Evolutionary conservation across 2,888 invertebrate genomes (phyloP), one percentile per base, ranked within the genome.

Genomic region (Oasisia sp.): DNA sequence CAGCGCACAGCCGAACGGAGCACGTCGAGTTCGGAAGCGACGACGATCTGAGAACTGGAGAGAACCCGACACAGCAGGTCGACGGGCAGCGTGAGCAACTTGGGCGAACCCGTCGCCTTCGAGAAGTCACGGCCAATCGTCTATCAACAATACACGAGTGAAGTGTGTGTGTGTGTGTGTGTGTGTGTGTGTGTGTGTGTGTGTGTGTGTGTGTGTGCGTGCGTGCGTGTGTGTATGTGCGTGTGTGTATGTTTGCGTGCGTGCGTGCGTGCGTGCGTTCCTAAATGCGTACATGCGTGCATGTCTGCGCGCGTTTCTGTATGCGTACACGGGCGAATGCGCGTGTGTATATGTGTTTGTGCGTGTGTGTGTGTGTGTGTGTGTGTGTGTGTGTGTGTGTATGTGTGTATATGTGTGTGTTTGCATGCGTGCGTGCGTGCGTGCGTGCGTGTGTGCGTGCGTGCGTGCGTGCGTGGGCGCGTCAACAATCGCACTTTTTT

Each of bases 21-120:
- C 27, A 74, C 74, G 27, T 74, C 74, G 74, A 74, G 74, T 19
- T 74, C 74, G 7, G n/a, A 74, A 27, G 74, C 74, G n/a, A 74
- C 74, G n/a, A 74, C 74, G 5, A 74, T 19, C 74, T 74, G 74
- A 27, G 74, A 74, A n/a, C 74, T 74, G 74, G 74, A 74, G 3
- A 74, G n/a, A 19, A 74, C 74, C n/a, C 74, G 74, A n/a, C 74
- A 74, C 74, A 74, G 74, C 74, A 74, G 74, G 74, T 74, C 74
- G 74, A 74, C 74, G 27, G 74, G n/a, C 74, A 74, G 74, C 19
- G n/a, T n/a, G 27, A 74, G 74, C 74, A 74, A 27, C 74, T 74
- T 74, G 19, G 27, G 27, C 2, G 74, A 74, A 27, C 74, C 27
- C 74, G 27, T 74, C 74, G 74, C 74, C 27, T 74, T 74, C 74